A percentile compares a stretch with the other conserved stretches of the same genome.
Conservation (phyloP, 2,113 vertebrate genomes). For the Hyla sarda region DNA sequence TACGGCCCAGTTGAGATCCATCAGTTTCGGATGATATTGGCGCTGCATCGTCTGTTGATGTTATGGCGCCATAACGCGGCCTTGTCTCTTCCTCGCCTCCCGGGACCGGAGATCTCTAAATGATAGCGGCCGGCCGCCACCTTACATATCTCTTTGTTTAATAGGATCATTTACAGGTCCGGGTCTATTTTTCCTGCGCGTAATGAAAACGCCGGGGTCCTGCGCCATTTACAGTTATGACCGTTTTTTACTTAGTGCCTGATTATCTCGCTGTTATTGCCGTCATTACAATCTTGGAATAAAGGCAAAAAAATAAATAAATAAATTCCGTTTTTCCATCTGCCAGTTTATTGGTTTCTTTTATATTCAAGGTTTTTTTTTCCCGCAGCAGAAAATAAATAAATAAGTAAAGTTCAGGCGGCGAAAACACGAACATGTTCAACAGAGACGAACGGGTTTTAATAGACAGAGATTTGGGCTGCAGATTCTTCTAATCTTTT, state of each 20-base stretch:
- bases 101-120: background rate
- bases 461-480: background rate
- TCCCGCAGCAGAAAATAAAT: background rate
- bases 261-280: constrained; percentile 18
- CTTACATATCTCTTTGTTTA: background rate
- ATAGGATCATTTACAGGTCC: constrained; percentile 7
- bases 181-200: background rate
- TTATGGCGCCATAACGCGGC: background rate
- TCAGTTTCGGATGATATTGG: background rate
- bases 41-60: background rate
- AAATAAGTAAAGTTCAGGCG: background rate
- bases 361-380: too few relatives aligned
- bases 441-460: background rate
- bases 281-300: constrained; percentile 25
- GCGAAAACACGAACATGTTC: background rate
- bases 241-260: constrained; percentile 8
- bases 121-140: background rate
- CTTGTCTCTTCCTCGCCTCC: background rate
- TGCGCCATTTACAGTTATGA: constrained; percentile 7
- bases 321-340: constrained; percentile 1
- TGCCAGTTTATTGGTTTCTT: constrained; percentile 5
- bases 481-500: background rate
- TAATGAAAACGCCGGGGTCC: background rate
- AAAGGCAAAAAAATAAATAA: background rate
- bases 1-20: constrained; percentile 6